Base-by-base conservation (phyloP, 1,140 invertebrate species). In the Hypothenemus hampei region DNA sequence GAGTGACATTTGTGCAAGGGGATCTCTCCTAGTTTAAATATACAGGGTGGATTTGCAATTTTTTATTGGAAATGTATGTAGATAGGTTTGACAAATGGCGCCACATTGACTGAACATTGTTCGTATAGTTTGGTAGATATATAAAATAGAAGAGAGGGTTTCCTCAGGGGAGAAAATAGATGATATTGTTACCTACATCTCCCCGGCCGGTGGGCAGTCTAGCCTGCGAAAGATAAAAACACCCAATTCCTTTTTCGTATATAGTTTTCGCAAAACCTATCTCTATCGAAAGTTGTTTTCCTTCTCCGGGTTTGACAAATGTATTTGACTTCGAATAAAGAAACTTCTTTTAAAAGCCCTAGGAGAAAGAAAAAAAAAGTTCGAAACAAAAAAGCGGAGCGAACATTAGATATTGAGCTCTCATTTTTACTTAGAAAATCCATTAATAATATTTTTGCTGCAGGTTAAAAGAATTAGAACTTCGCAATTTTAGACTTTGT, bases 401-500 rank as follows among this genome's bases (percentile, higher is more conserved):
- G 55, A 29, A n/a, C 47, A 31, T 51, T 57, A 59, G 51, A 58
- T 61, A 63, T 60, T 47, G 55, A 59, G 49, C 54, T 51, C 46
- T 60, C 59, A 62, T 63, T 59, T 64, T 63, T 60, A 66, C 61
- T 63, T 55, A 54, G 52, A 46, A 66, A 65, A 60, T 65, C 63
- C 65, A 66, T 66, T 64, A 66, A 66, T 65, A 63, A 63, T 65
- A 63, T 65, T 60, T 62, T 61, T 52, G 60, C 62, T 61, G 44
- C 59, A 63, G 62, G 62, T 66, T 63, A 62, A 62, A 60, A 63
- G 64, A 59, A 63, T 65, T 62, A 65, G 56, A 64, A 64, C 59
- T 66, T 66, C 48, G 53, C 57, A 64, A 62, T 62, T 57, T 61
- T 50, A 16, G 56, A 57, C 51, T 62, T 59, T 58, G 53, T 55